A percentile compares a stretch with the other conserved stretches of the same genome.
These are phyloP conservation scores for Strigamia crassipes DNA, from an alignment of 2,888 invertebrate species.

Conservation along the genomic window DNA sequence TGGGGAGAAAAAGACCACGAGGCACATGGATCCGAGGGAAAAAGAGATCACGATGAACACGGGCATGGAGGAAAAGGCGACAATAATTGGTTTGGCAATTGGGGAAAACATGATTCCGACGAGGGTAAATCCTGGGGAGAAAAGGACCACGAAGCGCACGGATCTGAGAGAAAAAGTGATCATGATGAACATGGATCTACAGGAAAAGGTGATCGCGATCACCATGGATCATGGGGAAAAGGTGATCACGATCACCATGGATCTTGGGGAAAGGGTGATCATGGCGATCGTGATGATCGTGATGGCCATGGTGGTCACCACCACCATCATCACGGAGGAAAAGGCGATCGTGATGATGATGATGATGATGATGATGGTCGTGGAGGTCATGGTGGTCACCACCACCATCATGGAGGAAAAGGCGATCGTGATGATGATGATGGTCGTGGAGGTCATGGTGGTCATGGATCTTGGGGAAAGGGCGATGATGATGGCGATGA, in stretches of 20 bases:
- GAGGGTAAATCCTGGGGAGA: background rate
- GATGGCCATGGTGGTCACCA: no score
- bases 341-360: background rate
- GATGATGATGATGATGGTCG: background rate
- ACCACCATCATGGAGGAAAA: no score
- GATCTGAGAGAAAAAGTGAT: no score
- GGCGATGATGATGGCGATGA: background rate
- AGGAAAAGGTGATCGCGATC: no score
- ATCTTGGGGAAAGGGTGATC: no score
- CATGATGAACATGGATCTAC: no score
- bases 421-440: background rate
- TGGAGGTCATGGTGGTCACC: background rate
- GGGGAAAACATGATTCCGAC: background rate
- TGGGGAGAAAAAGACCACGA: background rate
- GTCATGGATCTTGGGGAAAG: background rate
- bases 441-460: background rate
- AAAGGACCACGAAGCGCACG: no score
- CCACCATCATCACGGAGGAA: no score
- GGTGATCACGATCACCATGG: background rate
- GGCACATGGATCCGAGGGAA: no score
- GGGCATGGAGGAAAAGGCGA: no score
- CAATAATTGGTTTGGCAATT: background rate
- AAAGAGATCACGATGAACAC: background rate
- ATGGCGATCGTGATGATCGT: background rate
- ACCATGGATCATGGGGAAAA: background rate